phyloP scores from a whole-genome alignment of 2,888 invertebrate species.

The Agrochola litura region DNA sequence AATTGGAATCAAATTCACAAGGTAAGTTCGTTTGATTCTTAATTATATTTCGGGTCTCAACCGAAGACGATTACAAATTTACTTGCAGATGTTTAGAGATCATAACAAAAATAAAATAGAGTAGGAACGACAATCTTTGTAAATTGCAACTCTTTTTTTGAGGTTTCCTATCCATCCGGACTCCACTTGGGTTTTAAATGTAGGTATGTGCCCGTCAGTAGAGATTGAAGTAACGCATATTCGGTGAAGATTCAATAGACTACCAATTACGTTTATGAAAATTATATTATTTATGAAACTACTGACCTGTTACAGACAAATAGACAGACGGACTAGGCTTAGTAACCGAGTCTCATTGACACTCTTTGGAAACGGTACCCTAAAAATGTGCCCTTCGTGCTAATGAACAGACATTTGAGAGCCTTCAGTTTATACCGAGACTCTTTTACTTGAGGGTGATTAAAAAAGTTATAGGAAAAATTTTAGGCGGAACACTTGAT shows the following conservation, averaged over 20 bases:
- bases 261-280: background rate
- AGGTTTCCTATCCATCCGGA: background rate
- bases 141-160: background rate
- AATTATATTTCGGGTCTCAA: too few species aligned
- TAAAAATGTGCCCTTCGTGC: slow-evolving; percentile 3
- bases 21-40: too few species aligned
- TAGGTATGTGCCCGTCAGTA: background rate
- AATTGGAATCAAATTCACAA: too few species aligned
- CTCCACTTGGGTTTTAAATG: too few species aligned
- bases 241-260: background rate
- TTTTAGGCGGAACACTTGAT: background rate
- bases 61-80: too few species aligned
- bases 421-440: slow-evolving; percentile 13
- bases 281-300: background rate
- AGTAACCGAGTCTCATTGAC: background rate
- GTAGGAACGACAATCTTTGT: background rate
- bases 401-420: slow-evolving; percentile 40
- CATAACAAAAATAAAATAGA: background rate
- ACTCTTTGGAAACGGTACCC: background rate
- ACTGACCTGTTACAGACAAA: background rate
- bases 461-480: background rate
- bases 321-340: background rate
- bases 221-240: too few species aligned
- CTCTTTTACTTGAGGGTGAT: slow-evolving; percentile 3
- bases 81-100: too few species aligned